Percentiles rank a stretch among this genome's conserved stretches.
phyloP scores from a whole-genome alignment of 92 coral and sea anemone species.

The Porites evermanni region DNA sequence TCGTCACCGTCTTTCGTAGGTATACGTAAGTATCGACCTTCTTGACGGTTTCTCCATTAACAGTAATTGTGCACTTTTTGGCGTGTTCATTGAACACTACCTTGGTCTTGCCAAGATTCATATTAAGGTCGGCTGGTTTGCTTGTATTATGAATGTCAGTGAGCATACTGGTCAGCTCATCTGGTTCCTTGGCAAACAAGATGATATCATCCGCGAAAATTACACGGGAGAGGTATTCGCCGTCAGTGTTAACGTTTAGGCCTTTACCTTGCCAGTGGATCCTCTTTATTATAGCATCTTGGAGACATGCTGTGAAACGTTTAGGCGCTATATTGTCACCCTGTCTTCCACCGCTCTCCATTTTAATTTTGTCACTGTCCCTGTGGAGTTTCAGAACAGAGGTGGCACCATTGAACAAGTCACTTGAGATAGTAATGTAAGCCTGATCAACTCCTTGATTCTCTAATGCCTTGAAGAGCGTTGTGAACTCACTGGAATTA shows the following conservation, averaged over 20 bases:
- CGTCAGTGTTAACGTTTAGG: not conserved
- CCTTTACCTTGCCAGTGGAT: not conserved
- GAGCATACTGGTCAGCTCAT: not conserved
- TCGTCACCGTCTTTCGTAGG: not conserved
- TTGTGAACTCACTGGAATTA: not conserved
- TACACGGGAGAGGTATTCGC: conserved; percentile 15
- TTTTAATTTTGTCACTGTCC: not conserved
- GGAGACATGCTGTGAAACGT: conserved; percentile 7
- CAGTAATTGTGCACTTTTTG: not conserved
- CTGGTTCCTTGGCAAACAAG: not conserved
- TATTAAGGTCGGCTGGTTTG: too few relatives aligned
- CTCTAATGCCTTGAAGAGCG: too few relatives aligned
- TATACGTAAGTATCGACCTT: conserved; percentile 14
- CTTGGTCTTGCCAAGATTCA: not conserved
- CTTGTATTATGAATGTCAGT: not conserved
- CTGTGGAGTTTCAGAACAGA: not conserved
- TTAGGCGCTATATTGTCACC: conserved; percentile 17
- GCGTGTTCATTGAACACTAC: not conserved
- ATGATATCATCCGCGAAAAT: conserved; percentile 22
- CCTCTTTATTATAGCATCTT: conserved; percentile 1
- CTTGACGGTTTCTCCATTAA: conserved; percentile 3
- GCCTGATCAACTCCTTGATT: not conserved
- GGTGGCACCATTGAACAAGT: conserved; percentile 1
- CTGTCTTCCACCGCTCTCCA: conserved; percentile 29
- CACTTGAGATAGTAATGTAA: not conserved